A percentile compares a stretch with the other conserved stretches of the same genome.
Conservation (phyloP, 2,888 invertebrate species). For the Pseudoips prasinana region DNA sequence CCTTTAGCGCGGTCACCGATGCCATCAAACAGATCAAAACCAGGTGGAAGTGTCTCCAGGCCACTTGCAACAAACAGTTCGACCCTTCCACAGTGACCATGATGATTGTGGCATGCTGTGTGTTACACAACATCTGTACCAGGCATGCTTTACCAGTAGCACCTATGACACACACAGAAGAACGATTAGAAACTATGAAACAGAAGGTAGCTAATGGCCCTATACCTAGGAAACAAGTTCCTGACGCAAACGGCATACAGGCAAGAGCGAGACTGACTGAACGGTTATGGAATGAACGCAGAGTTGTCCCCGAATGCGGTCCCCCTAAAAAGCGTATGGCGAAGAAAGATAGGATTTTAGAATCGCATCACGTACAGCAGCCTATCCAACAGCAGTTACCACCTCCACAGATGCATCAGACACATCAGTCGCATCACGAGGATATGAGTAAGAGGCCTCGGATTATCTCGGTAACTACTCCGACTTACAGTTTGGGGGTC, state of each 20-base stretch:
- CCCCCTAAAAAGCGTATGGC: slow-evolving; percentile 56
- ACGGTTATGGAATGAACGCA: slow-evolving; percentile 60
- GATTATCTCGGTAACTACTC: slow-evolving; percentile 52
- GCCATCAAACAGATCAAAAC: slow-evolving; percentile 70
- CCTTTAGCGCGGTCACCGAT: slow-evolving; percentile 49
- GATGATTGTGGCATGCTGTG: slow-evolving; percentile 65
- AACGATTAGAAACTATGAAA: slow-evolving; percentile 67
- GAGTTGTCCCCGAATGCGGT: slow-evolving; percentile 47
- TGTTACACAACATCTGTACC: slow-evolving; percentile 65
- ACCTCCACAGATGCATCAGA: slow-evolving; percentile 26
- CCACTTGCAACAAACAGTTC: slow-evolving; percentile 68
- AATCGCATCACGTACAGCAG: slow-evolving; percentile 32
- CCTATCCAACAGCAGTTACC: slow-evolving; percentile 13
- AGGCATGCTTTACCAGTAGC: slow-evolving; percentile 46
- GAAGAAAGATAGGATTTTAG: slow-evolving; percentile 57
- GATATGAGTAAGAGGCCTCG: slow-evolving; percentile 61
- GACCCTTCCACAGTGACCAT: slow-evolving; percentile 58
- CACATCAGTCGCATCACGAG: slow-evolving; percentile 43
- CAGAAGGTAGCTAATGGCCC: slow-evolving; percentile 71
- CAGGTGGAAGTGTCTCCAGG: slow-evolving; percentile 70
- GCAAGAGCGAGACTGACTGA: slow-evolving; percentile 52
- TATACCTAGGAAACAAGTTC: slow-evolving; percentile 54
- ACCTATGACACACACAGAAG: slow-evolving; percentile 64
- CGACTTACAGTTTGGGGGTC: slow-evolving; percentile 53
- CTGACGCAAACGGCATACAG: slow-evolving; percentile 48